Evolutionary conservation across 2,113 vertebrate species (phyloP).

Genomic region (Labrus mixtus): DNA sequence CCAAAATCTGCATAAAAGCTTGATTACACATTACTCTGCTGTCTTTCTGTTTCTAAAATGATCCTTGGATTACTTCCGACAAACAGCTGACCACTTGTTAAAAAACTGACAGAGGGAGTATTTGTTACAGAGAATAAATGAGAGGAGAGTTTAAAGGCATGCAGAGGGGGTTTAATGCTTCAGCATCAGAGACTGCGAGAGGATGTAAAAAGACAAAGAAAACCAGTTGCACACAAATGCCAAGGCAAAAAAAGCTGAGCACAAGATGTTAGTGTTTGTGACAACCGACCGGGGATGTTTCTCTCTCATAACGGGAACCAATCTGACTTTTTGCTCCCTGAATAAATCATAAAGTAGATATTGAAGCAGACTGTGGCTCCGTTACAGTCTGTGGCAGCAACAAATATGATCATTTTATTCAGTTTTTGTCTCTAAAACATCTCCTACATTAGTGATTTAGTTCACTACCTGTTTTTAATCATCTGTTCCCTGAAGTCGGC

Average conservation of each 20-base stretch:
- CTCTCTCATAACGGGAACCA: not conserved
- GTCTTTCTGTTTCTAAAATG: not conserved
- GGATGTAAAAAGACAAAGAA: slow-evolving; percentile 66
- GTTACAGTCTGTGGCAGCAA: not conserved
- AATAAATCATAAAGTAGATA: slow-evolving; percentile 9
- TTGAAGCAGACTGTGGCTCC: slow-evolving; percentile 1
- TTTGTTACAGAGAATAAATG: not conserved
- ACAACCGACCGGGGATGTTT: not conserved
- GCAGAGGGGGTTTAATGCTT: not conserved
- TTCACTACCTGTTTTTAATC: not conserved
- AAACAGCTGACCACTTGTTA: not conserved
- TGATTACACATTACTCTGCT: slow-evolving; percentile 5
- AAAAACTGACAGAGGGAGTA: not conserved
- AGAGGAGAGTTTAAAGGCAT: slow-evolving; percentile 8
- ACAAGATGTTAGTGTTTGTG: slow-evolving; percentile 8
- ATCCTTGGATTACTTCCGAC: not conserved
- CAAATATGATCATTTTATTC: not conserved
- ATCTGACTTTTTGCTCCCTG: slow-evolving; percentile 23
- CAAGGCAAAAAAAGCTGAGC: slow-evolving; percentile 32
- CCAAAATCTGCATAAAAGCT: slow-evolving; percentile 38
- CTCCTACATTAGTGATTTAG: not conserved
- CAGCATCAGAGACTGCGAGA: slow-evolving; percentile 7
- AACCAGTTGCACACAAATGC: slow-evolving; percentile 74
- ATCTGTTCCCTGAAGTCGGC: not conserved
- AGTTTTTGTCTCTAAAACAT: not conserved